These are phyloP conservation scores for Bambusicola thoracicus DNA, from an alignment of 2,113 vertebrate genomes.

Conservation along the genomic window DNA sequence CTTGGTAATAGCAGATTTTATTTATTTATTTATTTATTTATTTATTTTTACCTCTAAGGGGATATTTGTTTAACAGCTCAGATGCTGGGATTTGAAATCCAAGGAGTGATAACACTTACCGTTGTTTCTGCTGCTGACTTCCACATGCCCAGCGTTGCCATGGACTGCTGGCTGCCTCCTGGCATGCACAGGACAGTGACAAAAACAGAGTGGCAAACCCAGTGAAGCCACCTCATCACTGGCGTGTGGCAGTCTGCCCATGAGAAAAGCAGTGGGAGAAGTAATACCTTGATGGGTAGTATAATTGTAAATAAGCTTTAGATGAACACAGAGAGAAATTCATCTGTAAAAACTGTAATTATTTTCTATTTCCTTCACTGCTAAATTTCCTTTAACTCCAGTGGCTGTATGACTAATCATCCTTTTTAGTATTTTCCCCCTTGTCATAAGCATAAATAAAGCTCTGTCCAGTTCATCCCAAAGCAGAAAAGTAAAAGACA, in stretches of 20 bases:
- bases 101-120: constrained; percentile 24
- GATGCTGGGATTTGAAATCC: neutral
- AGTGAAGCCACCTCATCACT: constrained; percentile 15
- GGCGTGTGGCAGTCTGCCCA: neutral
- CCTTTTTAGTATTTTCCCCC: neutral
- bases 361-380: neutral
- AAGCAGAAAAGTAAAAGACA: neutral
- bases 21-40: constrained; percentile 2
- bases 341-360: neutral
- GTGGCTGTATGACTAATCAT: neutral
- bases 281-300: neutral
- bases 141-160: neutral
- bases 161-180: neutral
- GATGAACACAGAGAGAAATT: constrained; percentile 11
- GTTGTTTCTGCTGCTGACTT: neutral
- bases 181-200: neutral
- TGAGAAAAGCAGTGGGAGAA: neutral
- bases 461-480: neutral
- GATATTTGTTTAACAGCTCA: neutral
- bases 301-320: constrained; percentile 5
- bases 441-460: neutral
- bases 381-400: constrained; percentile 3
- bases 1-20: neutral
- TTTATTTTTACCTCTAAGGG: neutral
- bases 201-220: constrained; percentile 14